A percentile compares a stretch with the other conserved stretches of the same genome.
phyloP scores from a whole-genome alignment of 2,888 invertebrate genomes.

The Capitulum mitella region DNA sequence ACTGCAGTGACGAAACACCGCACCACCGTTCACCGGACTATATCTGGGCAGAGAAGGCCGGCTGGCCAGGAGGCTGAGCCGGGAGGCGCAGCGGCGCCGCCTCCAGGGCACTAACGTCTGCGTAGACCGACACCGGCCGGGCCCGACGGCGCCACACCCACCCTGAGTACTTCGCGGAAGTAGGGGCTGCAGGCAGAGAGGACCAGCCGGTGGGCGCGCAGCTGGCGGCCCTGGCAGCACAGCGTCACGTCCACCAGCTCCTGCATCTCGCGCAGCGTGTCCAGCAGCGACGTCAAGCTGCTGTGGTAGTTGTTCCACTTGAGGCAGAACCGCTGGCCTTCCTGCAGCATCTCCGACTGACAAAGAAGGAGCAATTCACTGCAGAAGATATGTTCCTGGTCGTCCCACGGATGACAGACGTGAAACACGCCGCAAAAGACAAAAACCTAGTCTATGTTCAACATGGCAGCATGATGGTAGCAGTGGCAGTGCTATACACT shows the following conservation, averaged over 20 bases:
- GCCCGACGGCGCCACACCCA: neutral
- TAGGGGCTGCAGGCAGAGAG: constrained; percentile 61
- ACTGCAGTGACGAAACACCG: too few species aligned
- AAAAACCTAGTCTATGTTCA: too few species aligned
- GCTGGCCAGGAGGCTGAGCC: too few species aligned
- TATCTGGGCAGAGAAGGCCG: too few species aligned
- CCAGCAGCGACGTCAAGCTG: constrained; percentile 17
- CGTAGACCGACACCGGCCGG: neutral
- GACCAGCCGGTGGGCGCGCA: constrained; percentile 59
- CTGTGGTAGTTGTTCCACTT: constrained; percentile 23
- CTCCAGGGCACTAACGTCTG: neutral
- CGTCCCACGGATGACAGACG: too few species aligned
- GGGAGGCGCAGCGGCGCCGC: too few species aligned
- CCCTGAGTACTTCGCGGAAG: constrained; percentile 42
- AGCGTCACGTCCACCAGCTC: constrained; percentile 50
- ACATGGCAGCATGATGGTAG: too few species aligned
- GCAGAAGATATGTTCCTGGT: too few species aligned
- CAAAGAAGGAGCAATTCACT: too few species aligned
- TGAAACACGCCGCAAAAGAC: too few species aligned
- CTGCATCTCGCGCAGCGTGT: neutral
- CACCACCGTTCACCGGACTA: too few species aligned
- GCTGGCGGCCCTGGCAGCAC: constrained; percentile 55
- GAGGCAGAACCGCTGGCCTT: constrained; percentile 42
- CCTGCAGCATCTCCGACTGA: constrained; percentile 24
- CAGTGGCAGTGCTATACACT: too few species aligned